Conservation (phyloP, 2,797 vertebrate species). For the Gephyroberyx darwinii region DNA sequence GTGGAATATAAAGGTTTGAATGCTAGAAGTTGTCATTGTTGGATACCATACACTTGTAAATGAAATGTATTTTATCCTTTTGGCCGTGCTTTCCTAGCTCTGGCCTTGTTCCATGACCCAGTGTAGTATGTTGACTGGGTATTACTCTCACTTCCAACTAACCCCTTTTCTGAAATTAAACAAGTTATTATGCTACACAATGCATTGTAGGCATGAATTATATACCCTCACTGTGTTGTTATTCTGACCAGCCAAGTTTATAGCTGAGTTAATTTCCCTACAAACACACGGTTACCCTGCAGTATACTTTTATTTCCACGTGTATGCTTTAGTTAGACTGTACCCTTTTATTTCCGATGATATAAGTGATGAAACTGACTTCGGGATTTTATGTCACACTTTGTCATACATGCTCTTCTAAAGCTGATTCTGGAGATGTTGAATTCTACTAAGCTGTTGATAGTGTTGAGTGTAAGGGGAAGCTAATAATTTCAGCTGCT, state of each 20-base stretch:
- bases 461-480: neutral
- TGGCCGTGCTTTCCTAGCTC: constrained; percentile 58
- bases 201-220: constrained; percentile 59
- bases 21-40: constrained; percentile 73
- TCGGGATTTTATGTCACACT: neutral
- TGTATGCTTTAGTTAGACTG: neutral
- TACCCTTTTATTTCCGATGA: neutral
- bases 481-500: too few relatives aligned
- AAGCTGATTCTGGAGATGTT: neutral
- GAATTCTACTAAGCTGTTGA: neutral
- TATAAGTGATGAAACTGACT: neutral
- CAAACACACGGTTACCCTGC: neutral
- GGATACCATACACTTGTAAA: constrained; percentile 69
- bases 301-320: constrained; percentile 3
- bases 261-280: neutral
- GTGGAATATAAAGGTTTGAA: constrained; percentile 66
- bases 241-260: neutral
- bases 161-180: constrained; percentile 74
- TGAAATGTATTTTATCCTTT: constrained; percentile 67
- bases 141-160: constrained; percentile 64
- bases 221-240: constrained; percentile 47
- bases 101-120: constrained; percentile 71
- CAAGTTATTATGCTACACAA: constrained; percentile 69
- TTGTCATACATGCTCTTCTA: neutral
- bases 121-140: constrained; percentile 75